Evolutionary conservation across 2,888 invertebrate species (phyloP).

Genomic region (Cataglyphis altisquamis): DNA sequence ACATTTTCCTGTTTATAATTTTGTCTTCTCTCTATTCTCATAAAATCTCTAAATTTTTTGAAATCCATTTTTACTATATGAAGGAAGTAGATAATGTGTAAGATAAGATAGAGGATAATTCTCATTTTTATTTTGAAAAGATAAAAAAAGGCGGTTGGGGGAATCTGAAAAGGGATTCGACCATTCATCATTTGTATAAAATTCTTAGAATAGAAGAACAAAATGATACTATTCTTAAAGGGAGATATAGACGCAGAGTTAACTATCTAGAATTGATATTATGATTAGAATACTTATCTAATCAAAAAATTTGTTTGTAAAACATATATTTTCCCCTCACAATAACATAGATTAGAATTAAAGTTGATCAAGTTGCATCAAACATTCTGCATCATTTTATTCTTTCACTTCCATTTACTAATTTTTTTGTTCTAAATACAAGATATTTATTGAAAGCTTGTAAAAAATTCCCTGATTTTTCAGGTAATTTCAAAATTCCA

Average conservation of each 20-base stretch:
- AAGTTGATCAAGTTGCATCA: neutral
- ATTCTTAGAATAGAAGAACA: neutral
- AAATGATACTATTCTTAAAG: neutral
- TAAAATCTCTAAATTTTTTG: neutral
- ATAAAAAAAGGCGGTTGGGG: neutral
- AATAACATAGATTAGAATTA: neutral
- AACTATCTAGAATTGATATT: neutral
- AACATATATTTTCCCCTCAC: neutral
- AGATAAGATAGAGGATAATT: neutral
- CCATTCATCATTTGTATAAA: neutral
- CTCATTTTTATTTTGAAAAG: neutral
- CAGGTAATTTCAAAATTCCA: too few relatives aligned
- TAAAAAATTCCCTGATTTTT: too few relatives aligned
- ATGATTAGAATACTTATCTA: neutral
- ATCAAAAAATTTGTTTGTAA: neutral
- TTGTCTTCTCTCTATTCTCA: neutral
- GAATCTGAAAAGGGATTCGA: neutral
- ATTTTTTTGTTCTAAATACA: neutral
- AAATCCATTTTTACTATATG: neutral
- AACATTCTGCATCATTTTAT: neutral
- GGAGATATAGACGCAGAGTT: neutral
- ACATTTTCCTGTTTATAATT: neutral
- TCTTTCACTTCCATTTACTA: neutral
- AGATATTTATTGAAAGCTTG: too few relatives aligned
- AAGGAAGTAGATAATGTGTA: neutral